phyloP scores from a whole-genome alignment of 2,888 invertebrate species.

The Odontomyia ornata region DNA sequence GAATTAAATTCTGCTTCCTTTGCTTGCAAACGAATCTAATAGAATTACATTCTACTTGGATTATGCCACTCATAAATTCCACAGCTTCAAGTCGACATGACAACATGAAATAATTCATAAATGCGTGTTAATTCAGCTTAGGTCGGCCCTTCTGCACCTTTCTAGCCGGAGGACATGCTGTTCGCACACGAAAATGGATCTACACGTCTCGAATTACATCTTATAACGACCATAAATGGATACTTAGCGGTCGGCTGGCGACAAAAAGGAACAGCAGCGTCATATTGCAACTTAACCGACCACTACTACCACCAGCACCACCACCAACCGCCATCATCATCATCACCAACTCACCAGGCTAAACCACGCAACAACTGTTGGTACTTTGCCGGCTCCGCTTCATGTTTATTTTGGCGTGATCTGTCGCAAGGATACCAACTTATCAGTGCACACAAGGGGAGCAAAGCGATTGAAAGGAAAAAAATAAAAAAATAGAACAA shows the following conservation, averaged over 20 bases:
- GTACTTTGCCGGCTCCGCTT: neutral
- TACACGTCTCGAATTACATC: conserved; percentile 30
- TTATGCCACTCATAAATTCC: conserved; percentile 21
- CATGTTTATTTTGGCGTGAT: conserved; percentile 33
- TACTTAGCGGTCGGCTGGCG: conserved; percentile 26
- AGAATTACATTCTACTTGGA: conserved; percentile 6
- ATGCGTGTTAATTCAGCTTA: neutral
- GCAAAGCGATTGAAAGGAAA: no score
- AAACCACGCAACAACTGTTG: neutral
- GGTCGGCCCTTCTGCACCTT: conserved; percentile 28
- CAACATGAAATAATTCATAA: conserved; percentile 27
- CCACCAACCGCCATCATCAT: no score
- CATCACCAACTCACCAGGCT: conserved; percentile 14
- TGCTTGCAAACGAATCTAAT: neutral
- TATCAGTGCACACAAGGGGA: neutral
- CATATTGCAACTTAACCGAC: neutral
- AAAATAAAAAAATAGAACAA: conserved; percentile 6
- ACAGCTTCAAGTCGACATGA: conserved; percentile 19
- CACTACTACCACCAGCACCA: conserved; percentile 4
- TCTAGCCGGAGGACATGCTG: conserved; percentile 8
- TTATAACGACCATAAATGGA: conserved; percentile 40
- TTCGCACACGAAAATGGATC: conserved; percentile 26
- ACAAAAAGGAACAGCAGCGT: conserved; percentile 30
- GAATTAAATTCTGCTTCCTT: neutral
- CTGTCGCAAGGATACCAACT: conserved; percentile 23